Percentiles rank a stretch among this genome's conserved stretches.
phyloP scores from a whole-genome alignment of 2,797 vertebrate genomes.

The Haliaeetus albicilla region DNA sequence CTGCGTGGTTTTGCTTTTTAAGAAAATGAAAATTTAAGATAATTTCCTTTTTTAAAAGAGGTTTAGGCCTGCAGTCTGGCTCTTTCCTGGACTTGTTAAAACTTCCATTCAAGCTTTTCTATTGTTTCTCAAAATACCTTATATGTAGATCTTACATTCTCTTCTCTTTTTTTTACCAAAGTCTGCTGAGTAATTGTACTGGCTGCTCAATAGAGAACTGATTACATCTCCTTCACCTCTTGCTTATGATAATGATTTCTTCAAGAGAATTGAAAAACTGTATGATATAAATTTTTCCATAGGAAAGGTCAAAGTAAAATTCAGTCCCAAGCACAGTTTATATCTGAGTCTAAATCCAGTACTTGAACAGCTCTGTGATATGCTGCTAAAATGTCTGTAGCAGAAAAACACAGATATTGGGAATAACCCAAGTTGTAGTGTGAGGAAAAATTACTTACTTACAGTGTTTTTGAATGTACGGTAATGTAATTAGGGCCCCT shows the following conservation, averaged over 20 bases:
- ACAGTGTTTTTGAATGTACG: not conserved
- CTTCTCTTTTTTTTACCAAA: not conserved
- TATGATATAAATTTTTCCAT: not conserved
- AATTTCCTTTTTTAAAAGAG: not conserved
- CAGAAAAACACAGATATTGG: not conserved
- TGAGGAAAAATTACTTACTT: not conserved
- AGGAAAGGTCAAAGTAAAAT: not conserved
- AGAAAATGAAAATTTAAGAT: not conserved
- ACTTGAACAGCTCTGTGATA: not conserved
- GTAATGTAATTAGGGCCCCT: not conserved
- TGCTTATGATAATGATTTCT: not conserved
- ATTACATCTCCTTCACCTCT: constrained; percentile 7
- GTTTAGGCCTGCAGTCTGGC: not conserved
- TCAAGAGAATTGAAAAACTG: not conserved
- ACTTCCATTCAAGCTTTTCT: not conserved
- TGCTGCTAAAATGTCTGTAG: not conserved
- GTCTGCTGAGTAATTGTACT: not conserved
- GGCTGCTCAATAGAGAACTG: not conserved
- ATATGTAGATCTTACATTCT: not conserved
- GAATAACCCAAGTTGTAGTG: not conserved
- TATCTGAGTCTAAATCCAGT: not conserved
- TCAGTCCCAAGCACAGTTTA: not conserved
- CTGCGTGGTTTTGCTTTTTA: not conserved
- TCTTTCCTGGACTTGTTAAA: not conserved
- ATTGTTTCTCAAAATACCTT: not conserved